Conservation (phyloP, 1,140 invertebrate species). For the Stratiolaelaps scimitus region DNA sequence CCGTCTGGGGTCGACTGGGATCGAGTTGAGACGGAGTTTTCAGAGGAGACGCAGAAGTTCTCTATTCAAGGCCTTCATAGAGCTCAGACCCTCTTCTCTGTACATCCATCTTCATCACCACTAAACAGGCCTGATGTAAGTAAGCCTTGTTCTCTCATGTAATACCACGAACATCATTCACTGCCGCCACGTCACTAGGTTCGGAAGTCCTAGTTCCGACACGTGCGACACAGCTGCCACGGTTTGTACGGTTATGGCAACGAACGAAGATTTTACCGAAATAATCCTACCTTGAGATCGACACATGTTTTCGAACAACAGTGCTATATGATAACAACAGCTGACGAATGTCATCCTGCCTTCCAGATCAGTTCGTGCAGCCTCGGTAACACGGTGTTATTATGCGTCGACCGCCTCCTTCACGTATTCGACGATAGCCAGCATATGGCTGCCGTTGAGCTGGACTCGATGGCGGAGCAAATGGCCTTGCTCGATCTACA, state of each 20-base stretch:
- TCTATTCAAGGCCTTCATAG: constrained; percentile 4
- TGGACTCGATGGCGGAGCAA: constrained; percentile 2
- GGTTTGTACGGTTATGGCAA: too few relatives aligned
- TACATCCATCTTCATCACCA: neutral
- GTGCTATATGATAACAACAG: too few relatives aligned
- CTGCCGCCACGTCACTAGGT: too few relatives aligned
- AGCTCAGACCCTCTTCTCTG: constrained; percentile 7
- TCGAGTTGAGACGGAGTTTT: constrained; percentile 10
- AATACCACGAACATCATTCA: too few relatives aligned
- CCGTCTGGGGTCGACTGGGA: neutral
- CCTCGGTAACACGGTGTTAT: neutral
- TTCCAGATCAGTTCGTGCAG: neutral
- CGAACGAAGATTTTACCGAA: too few relatives aligned
- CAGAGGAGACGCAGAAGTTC: constrained; percentile 4
- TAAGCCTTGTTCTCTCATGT: too few relatives aligned
- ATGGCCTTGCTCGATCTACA: neutral
- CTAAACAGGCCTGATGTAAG: neutral
- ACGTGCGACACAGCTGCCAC: too few relatives aligned
- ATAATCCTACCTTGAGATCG: too few relatives aligned
- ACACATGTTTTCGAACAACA: too few relatives aligned
- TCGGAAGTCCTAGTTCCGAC: too few relatives aligned
- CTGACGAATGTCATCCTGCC: neutral
- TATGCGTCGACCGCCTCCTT: neutral
- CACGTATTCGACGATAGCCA: constrained; percentile 1
- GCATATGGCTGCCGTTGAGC: constrained; percentile 1